phyloP scores from a whole-genome alignment of 2,113 vertebrate genomes.

The Chionis minor region DNA sequence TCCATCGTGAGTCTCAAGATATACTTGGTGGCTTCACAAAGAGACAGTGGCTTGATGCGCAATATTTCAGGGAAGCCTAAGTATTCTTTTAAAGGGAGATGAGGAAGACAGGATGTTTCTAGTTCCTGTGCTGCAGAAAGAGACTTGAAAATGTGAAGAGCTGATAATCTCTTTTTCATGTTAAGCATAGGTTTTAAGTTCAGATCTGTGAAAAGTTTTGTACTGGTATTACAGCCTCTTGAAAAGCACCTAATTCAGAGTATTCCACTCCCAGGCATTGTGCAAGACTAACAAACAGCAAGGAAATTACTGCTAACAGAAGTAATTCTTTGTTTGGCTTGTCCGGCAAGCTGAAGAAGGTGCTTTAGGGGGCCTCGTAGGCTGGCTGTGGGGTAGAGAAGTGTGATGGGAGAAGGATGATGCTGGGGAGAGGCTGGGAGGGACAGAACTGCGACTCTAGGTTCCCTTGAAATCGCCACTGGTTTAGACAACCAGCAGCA shows the following conservation, averaged over 20 bases:
- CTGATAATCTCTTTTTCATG: neutral
- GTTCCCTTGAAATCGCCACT: neutral
- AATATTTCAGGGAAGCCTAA: neutral
- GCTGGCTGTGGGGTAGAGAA: neutral
- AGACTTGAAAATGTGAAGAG: neutral
- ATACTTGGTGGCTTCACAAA: neutral
- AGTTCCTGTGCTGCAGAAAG: neutral
- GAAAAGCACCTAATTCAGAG: neutral
- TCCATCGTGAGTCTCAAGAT: rapidly evolving
- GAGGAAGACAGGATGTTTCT: neutral
- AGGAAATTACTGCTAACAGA: neutral
- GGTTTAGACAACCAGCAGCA: neutral
- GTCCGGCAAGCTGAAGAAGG: neutral
- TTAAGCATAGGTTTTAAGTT: neutral
- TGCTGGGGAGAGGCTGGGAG: neutral
- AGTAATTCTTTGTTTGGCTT: neutral
- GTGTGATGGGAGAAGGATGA: neutral
- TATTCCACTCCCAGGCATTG: neutral
- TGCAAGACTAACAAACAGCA: neutral
- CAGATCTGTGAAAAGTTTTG: neutral
- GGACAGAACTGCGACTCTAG: neutral
- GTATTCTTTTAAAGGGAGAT: neutral
- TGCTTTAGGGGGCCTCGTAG: neutral
- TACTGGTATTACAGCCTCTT: neutral
- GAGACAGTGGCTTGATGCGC: neutral